Base-by-base conservation (phyloP, 2,888 invertebrate species). In the Portevinia maculata region DNA sequence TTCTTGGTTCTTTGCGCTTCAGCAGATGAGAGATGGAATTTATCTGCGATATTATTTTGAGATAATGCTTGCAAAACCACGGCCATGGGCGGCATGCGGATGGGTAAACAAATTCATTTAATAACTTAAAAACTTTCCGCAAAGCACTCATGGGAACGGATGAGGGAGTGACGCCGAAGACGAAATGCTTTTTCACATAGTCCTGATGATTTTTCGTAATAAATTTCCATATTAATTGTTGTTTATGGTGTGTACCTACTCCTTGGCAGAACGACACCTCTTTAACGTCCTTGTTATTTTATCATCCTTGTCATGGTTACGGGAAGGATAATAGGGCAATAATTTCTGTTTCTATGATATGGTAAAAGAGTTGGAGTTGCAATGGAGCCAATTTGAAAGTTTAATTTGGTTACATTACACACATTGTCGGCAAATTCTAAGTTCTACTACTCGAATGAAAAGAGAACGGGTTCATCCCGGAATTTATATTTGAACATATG, bases 151-250 rank as follows among this genome's bases (percentile, higher is more conserved):
- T 24, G 34, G 50, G 50, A 17, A 15, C 21, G 15, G 44, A 9
- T 19, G 24, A 39, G 21, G 44, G 44, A 19, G 4, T 6, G 28
- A 7, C 21, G 15, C 15, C 30, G 11, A 55, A 64, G 44, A 55
- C n/a, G n/a, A n/a, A n/a, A n/a, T n/a, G n/a, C 74, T 74, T 64
- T 65, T 65, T 65, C 74, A 32, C 39, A 41, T 28, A 74, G 74
- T 65, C 57, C 37, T 59, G 57, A 74, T 65, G 65, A 41, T 74
- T 74, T 74, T 50, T 59, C 39, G 50, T 41, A 39, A 57, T 48
- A 74, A 74, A 65, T 74, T 74, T 50, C 65, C 64, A 65, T 74
- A 59, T 65, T 74, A 74, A 74, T 74, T 74, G 74, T 74, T 65
- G 74, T 74, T 74, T 65, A 59, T 74, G 59, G 74, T 41, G 65